Evolutionary conservation across 2,113 vertebrate genomes (phyloP), one percentile per base, ranked within the genome.

Genomic region (Malurus cyaneus): DNA sequence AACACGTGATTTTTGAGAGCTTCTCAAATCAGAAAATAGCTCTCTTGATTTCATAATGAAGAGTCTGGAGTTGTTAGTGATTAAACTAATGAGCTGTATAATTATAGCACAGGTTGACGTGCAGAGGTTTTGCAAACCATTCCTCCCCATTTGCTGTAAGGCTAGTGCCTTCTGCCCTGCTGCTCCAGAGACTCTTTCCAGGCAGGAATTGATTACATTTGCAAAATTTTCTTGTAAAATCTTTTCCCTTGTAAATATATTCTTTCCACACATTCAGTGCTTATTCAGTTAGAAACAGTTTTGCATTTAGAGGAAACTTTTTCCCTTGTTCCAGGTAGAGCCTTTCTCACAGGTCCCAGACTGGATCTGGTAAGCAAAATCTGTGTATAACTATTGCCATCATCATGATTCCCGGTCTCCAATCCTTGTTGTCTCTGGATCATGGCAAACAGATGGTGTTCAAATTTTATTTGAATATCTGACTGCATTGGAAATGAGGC

Each of bases 401-500:
- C 6, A 3, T 61, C 36, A 13, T 24, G 49, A 34, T 69, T 78
- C 69, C 59, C 83, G 73, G 26, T 94, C 39, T 80, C 29, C 67
- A 36, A 3, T 17, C 28, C 88, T 82, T 90, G 56, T 80, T 86
- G 53, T 86, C 71, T 86, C 81, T 94, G 90, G 78, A 80, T 77
- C 47, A 1, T 12, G 64, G 76, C 67, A 79, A 93, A 54, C n/a
- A 56, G 62, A 81, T 59, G 54, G 46, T 66, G 71, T 86, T 90
- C 59, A 88, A 77, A 54, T 85, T 93, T 87, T 94, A 80, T 80
- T 86, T 92, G 44, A 94, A 20, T 82, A 88, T 80, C 62, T 93
- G 86, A 72, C 74, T 86, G 21, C 39, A 5, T 21, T 90, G 93
- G 59, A 83, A 93, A 76, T 36, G 32, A 77, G 25, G 86, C 21